Evolutionary conservation across 2,888 invertebrate species (phyloP).

Genomic region (Idaea biselata): DNA sequence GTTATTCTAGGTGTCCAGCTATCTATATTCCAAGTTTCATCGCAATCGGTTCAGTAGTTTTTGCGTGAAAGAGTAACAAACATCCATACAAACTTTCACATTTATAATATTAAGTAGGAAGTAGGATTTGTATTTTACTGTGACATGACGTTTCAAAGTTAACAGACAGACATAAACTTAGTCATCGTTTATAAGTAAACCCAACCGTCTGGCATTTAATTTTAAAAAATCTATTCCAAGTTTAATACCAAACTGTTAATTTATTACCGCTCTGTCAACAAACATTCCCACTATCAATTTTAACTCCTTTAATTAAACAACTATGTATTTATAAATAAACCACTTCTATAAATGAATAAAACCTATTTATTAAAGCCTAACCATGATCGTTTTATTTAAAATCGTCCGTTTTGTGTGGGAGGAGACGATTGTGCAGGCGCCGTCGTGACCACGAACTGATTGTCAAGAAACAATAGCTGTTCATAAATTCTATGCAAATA

Average conservation of each 20-base stretch:
- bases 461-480: not conserved
- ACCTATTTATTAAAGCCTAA: not conserved
- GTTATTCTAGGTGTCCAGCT: too few relatives aligned
- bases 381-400: not conserved
- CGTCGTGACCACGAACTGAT: not conserved
- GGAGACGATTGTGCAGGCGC: not conserved
- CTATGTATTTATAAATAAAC: not conserved
- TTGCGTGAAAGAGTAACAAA: too few relatives aligned
- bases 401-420: not conserved
- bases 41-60: too few relatives aligned
- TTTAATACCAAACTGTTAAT: not conserved
- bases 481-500: not conserved
- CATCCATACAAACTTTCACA: too few relatives aligned
- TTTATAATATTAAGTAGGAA: too few relatives aligned
- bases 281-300: not conserved
- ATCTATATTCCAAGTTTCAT: too few relatives aligned
- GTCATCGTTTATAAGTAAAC: too few relatives aligned
- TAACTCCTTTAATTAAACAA: not conserved
- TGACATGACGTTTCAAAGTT: too few relatives aligned
- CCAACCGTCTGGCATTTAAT: too few relatives aligned
- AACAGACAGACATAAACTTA: too few relatives aligned
- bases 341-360: not conserved
- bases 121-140: too few relatives aligned
- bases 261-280: not conserved
- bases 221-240: not conserved